phyloP scores from a whole-genome alignment of 2,113 vertebrate genomes.

The Ovis aries region ARS-UI_Ramb_v3.0 NC_056059.1:13209501-13210000 shows the following conservation, averaged over 20 bases:
- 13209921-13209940: neutral
- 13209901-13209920: neutral
- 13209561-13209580: too few species aligned
- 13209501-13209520: too few species aligned
- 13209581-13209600: too few species aligned
- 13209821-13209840: neutral
- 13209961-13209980: neutral
- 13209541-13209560: too few species aligned
- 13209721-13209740: neutral
- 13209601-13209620: too few species aligned
- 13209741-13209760: neutral
- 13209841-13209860: neutral
- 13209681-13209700: neutral
- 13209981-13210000: neutral
- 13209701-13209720: neutral
- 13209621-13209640: too few species aligned
- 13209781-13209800: neutral
- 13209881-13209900: neutral
- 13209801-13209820: neutral
- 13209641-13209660: too few species aligned
- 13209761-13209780: neutral
- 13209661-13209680: neutral
- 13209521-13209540: too few species aligned
- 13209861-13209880: neutral
- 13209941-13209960: neutral